Conservation (phyloP, 2,797 vertebrate genomes). For the Pseudotriccus pelzelni region DNA sequence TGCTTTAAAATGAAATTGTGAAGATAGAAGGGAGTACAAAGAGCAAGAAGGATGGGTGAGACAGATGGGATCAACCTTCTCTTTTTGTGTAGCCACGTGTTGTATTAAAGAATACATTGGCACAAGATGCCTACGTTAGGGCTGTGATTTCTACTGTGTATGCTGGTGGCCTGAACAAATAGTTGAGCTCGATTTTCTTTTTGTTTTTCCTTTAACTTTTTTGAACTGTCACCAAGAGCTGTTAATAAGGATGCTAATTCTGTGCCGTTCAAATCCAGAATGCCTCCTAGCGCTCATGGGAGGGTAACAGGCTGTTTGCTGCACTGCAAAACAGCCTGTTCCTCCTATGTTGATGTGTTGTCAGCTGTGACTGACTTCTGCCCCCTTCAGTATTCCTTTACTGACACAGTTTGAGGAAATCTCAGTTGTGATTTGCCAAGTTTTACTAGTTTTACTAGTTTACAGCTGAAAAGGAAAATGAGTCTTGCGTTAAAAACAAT, state of each 20-base stretch:
- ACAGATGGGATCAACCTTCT: not conserved
- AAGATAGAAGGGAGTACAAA: not conserved
- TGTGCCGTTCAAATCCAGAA: not conserved
- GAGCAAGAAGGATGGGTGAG: not conserved
- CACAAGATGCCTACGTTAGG: not conserved
- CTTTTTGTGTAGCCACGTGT: not conserved
- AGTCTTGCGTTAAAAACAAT: not conserved
- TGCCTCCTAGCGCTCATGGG: not conserved
- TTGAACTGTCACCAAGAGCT: not conserved
- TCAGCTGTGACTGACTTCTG: conserved; percentile 29
- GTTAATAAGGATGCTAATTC: not conserved
- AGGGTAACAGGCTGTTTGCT: not conserved
- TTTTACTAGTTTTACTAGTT: not conserved
- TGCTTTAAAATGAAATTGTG: not conserved
- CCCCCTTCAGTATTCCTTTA: not conserved
- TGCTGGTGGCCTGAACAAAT: conserved; percentile 36
- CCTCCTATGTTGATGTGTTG: not conserved
- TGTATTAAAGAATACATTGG: not conserved
- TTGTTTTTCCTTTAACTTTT: conserved; percentile 20
- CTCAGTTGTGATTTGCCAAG: not conserved
- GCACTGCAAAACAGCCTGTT: not conserved
- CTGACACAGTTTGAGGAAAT: not conserved
- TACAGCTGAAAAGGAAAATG: not conserved
- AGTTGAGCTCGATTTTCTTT: not conserved
- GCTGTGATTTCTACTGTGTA: not conserved